Base-by-base conservation (phyloP, 2,888 invertebrate species). In the Endotricha flammealis region DNA sequence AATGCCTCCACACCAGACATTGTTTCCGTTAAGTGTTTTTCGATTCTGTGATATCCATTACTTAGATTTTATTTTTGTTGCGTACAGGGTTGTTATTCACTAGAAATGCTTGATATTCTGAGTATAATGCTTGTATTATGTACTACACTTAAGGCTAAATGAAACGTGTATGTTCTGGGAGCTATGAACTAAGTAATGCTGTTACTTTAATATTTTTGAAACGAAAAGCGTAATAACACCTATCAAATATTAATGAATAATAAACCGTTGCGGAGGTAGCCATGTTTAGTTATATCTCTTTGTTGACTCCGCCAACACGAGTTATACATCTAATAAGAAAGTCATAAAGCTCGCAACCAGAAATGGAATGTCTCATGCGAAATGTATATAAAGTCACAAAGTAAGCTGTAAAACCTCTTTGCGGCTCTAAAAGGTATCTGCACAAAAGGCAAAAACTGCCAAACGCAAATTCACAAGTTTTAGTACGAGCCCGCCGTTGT, bases 1-100 rank as follows among this genome's bases (percentile, higher is more conserved):
- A 79, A 82, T 73, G 66, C 64, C 63, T 70, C 66, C 59, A 49
- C 53, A 61, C 58, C 65, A 66, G 57, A 61, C 57, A 57, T 64
- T 72, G 63, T 68, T 60, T 57, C 68, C 62, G 63, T 67, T 61
- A 66, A 76, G 59, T 70, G 66, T 60, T 60, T 69, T 64, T 52
- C 53, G 62, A 48, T 55, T 50, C 46, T 46, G 39, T 46, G 46
- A 5, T 11, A 20, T 12, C 20, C 6, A 4, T 20, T 2, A 20
- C n/a, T n/a, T n/a, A 6, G 20, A 20, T 20, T 7, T 20, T 8
- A 8, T 20, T 2, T 20, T 20, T 7, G 8, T 4, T 20, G 20
- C n/a, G 20, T 20, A 20, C 8, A 20, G 6, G n/a, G n/a, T n/a
- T n/a, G n/a, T n/a, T n/a, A n/a, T n/a, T n/a, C n/a, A n/a, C n/a